phyloP scores from a whole-genome alignment of 2,797 vertebrate genomes.

The Natrix natrix region DNA sequence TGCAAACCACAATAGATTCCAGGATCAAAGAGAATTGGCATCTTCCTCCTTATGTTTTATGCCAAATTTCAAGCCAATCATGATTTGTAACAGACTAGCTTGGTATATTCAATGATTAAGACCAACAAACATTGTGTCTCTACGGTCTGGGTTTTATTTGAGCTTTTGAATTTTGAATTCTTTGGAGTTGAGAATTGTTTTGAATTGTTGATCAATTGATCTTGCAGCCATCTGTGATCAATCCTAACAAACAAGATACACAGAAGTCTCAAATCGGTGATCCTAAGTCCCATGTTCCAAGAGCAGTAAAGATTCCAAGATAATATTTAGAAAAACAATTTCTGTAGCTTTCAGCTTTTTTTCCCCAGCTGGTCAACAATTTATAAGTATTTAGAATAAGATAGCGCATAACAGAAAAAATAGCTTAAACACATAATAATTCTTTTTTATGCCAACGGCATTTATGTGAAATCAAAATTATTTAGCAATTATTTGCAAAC shows the following conservation, averaged over 20 bases:
- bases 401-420: not conserved
- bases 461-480: not conserved
- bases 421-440: slow-evolving; percentile 15
- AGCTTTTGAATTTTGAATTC: slow-evolving; percentile 33
- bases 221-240: slow-evolving; percentile 43
- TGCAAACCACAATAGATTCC: not conserved
- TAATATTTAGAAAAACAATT: not conserved
- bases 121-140: not conserved
- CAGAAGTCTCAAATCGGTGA: slow-evolving; percentile 18
- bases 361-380: slow-evolving; percentile 8
- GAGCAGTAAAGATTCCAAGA: not conserved
- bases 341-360: not conserved
- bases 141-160: slow-evolving; percentile 29
- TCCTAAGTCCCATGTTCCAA: not conserved
- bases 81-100: slow-evolving; percentile 37
- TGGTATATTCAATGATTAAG: slow-evolving; percentile 17
- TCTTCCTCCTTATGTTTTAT: not conserved
- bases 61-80: slow-evolving; percentile 24
- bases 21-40: not conserved
- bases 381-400: slow-evolving; percentile 24
- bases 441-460: not conserved
- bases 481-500: not conserved
- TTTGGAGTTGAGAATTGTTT: slow-evolving; percentile 8
- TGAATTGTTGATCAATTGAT: slow-evolving; percentile 41
- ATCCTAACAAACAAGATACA: not conserved